Evolutionary conservation across 2,797 vertebrate genomes (phyloP).

Genomic region (Adrianichthys oophorus): DNA sequence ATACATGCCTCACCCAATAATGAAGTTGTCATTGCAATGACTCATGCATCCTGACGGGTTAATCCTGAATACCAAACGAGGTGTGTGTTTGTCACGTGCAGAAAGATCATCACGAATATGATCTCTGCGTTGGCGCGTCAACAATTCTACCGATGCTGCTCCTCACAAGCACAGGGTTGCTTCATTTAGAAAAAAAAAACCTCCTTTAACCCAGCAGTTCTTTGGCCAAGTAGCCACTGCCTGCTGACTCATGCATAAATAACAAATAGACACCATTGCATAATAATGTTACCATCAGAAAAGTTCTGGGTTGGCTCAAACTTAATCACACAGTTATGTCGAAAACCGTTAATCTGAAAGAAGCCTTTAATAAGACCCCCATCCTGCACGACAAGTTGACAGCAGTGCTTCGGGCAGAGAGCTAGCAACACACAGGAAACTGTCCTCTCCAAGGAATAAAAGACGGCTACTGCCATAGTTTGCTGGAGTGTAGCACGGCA

Average conservation of each 20-base stretch:
- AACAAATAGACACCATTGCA: constrained; percentile 65
- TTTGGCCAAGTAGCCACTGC: constrained; percentile 33
- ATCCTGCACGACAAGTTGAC: constrained; percentile 48
- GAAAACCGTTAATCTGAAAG: constrained; percentile 58
- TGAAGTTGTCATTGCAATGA: constrained; percentile 53
- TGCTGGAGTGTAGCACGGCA: constrained; percentile 3
- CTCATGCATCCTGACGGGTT: constrained; percentile 52
- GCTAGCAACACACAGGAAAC: constrained; percentile 55
- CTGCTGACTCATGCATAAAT: constrained; percentile 71
- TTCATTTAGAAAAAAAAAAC: neutral
- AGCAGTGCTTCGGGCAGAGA: constrained; percentile 48
- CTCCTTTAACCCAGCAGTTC: constrained; percentile 9
- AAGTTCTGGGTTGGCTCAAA: constrained; percentile 50
- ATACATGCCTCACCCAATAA: constrained; percentile 50
- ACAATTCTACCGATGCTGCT: constrained; percentile 8
- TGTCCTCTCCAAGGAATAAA: constrained; percentile 53
- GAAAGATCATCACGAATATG: neutral
- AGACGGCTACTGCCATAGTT: constrained; percentile 28
- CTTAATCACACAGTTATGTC: constrained; percentile 48
- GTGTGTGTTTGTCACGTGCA: constrained; percentile 11
- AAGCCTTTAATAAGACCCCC: constrained; percentile 50
- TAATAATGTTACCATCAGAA: constrained; percentile 66
- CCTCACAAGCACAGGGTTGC: constrained; percentile 4
- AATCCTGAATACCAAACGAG: constrained; percentile 44
- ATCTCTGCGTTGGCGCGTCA: too few relatives aligned